phyloP scores from a whole-genome alignment of 2,888 invertebrate genomes.

The Frankliniella fusca region DNA sequence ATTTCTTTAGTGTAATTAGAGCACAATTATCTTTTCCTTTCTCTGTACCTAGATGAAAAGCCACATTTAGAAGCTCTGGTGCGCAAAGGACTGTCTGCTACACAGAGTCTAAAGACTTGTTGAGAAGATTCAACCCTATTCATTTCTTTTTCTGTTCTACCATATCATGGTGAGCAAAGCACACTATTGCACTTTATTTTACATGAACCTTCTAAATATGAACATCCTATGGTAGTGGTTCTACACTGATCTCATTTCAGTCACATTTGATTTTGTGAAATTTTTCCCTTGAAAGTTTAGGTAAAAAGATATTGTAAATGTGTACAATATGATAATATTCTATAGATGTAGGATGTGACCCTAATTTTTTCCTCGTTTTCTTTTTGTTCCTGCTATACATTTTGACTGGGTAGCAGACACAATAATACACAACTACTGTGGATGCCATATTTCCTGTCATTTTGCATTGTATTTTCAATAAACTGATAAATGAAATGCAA shows the following conservation, averaged over 20 bases:
- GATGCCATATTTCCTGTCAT: constrained; percentile 23
- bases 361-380: neutral
- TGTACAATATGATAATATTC: neutral
- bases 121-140: no score
- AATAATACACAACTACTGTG: neutral
- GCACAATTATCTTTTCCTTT: neutral
- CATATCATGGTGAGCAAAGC: neutral
- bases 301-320: neutral
- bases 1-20: neutral
- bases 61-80: no score
- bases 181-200: neutral
- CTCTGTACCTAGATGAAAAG: no score
- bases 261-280: neutral
- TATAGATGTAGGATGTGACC: neutral
- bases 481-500: neutral
- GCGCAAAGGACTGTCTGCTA: no score
- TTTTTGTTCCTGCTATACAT: neutral
- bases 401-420: neutral
- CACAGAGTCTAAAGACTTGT: no score
- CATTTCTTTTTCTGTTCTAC: neutral
- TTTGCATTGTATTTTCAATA: constrained; percentile 25
- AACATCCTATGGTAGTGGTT: neutral
- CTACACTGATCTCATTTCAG: constrained; percentile 8
- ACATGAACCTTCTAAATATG: neutral
- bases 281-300: neutral